Percentiles rank a stretch among this genome's conserved stretches.
Conservation (phyloP, 1,140 invertebrate genomes). For the Drosophila obscura region DNA sequence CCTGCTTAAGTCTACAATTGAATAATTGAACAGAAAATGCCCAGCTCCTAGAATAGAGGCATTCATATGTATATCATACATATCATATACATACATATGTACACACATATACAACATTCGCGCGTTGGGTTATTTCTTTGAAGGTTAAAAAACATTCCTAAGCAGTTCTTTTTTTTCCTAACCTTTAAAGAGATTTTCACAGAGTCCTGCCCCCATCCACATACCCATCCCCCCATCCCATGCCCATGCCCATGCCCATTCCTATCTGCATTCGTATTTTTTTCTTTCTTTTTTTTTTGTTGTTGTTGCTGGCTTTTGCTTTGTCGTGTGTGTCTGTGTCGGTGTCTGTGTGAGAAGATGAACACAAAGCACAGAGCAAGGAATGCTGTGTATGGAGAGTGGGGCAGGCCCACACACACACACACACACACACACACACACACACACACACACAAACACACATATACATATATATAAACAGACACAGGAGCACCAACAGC, state of each 20-base stretch:
- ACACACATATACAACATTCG: too few relatives aligned
- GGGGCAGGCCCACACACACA: constrained; percentile 30
- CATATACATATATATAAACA: background rate
- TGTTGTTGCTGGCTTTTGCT: background rate
- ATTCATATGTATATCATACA: background rate
- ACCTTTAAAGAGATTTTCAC: constrained; percentile 29
- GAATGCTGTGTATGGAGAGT: constrained; percentile 7
- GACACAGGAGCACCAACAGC: constrained; percentile 34
- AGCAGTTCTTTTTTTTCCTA: background rate
- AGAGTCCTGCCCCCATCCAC: background rate
- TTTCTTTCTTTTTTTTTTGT: constrained; percentile 6
- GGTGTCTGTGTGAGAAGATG: constrained; percentile 24
- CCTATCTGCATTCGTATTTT: constrained; percentile 10
- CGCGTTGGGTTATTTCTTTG: background rate
- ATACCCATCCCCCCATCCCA: too few relatives aligned
- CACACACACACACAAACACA: too few relatives aligned
- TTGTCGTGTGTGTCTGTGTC: background rate
- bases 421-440: constrained; percentile 15
- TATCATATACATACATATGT: background rate
- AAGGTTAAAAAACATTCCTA: background rate
- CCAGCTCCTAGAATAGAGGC: too few relatives aligned
- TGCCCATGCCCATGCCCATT: background rate
- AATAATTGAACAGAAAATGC: too few relatives aligned
- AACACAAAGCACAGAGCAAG: constrained; percentile 21
- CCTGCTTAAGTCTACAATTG: too few relatives aligned